A percentile compares a stretch with the other conserved stretches of the same genome.
Evolutionary conservation across 2,113 vertebrate genomes (phyloP).

Genomic region (Hepsetus odoe): DNA sequence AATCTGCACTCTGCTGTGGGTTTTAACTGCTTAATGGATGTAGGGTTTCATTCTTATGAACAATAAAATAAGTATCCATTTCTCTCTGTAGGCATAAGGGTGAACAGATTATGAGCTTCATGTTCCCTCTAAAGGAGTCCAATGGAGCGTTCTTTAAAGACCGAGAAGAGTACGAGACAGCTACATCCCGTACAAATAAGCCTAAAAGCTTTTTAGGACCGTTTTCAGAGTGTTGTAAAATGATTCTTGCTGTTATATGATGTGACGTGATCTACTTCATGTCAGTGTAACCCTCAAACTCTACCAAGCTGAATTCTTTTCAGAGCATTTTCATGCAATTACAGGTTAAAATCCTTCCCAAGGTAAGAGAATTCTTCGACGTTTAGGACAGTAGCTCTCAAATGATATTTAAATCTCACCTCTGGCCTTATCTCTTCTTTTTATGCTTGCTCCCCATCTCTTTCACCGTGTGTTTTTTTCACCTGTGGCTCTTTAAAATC

Average conservation of each 20-base stretch:
- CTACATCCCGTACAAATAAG: too few relatives aligned
- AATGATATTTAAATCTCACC: too few relatives aligned
- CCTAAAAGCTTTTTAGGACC: too few relatives aligned
- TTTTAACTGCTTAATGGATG: conserved; percentile 24
- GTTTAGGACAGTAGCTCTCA: too few relatives aligned
- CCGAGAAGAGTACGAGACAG: too few relatives aligned
- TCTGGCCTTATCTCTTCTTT: too few relatives aligned
- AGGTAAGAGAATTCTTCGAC: too few relatives aligned
- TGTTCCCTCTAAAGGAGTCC: background rate
- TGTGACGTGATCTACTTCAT: background rate
- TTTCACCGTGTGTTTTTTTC: too few relatives aligned
- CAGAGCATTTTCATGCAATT: background rate
- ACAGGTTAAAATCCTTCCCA: background rate
- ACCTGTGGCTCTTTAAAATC: too few relatives aligned
- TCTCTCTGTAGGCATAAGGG: background rate
- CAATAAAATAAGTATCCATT: background rate
- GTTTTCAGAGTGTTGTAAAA: background rate
- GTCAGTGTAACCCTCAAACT: background rate
- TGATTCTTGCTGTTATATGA: background rate
- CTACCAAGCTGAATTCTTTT: background rate
- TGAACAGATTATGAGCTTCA: background rate
- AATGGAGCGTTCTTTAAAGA: background rate
- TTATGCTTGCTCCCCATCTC: too few relatives aligned
- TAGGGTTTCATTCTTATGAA: conserved; percentile 12
- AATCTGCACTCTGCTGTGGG: conserved; percentile 30